Evolutionary conservation across 2,888 invertebrate genomes (phyloP), one percentile per base, ranked within the genome.

Genomic region (Nomada fucata): DNA sequence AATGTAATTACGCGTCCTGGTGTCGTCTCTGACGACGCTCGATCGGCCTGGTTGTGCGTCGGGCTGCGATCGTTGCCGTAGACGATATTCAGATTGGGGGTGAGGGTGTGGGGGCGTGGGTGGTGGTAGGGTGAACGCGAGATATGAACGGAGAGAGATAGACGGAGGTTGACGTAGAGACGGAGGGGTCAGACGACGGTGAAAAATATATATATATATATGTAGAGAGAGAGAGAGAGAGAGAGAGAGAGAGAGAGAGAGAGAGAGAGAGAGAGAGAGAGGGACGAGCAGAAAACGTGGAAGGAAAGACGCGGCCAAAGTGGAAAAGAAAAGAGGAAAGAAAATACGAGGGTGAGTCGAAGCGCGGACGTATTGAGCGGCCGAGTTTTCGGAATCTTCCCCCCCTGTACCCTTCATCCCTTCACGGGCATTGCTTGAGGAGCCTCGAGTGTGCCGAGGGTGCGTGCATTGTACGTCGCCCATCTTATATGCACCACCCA

Each of bases 401-500:
- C 92, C 91, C 89, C 88, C 86, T 86, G 68, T 15, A 11, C 71
- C 81, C 81, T 80, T 77, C 83, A 74, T 76, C 87, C 88, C 89
- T 86, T 85, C 87, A 85, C 85, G 86, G 89, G 89, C 85, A 90
- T 92, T 92, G 91, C 92, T 92, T 92, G 92, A 92, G 92, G 91
- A 92, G 92, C 90, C 92, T 93, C 91, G 91, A 93, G 93, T 93
- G 91, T 88, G 88, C 88, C 90, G 91, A 91, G 92, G 92, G 92
- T 92, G 92, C 92, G 91, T 92, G 91, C 92, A 93, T 93, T 93
- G 93, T 93, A 91, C 92, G 90, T 90, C 89, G 89, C 91, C 92
- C 93, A 93, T 93, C 93, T 93, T 93, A 93, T 93, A 93, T 93
- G 93, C 93, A 92, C 91, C 93, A 92, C 89, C 91, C 91, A 90